Percentiles rank a stretch among this genome's conserved stretches.
Conservation (phyloP, 2,888 invertebrate species). For the Nesidiocoris tenuis region DNA sequence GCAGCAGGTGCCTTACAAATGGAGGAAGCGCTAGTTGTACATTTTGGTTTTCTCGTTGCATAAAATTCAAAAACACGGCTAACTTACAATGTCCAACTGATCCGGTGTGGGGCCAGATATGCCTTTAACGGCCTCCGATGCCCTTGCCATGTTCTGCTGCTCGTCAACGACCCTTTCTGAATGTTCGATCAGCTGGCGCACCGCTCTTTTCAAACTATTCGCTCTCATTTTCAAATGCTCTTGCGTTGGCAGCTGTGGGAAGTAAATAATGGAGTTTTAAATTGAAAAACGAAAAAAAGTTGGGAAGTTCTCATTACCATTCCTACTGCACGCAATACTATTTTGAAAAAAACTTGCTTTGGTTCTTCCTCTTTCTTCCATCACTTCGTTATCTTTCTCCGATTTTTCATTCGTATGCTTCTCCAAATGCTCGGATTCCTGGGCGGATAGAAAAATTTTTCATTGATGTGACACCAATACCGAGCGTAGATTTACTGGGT, state of each 20-base stretch:
- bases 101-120: slow-evolving; percentile 5
- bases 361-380: slow-evolving; percentile 36
- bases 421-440: slow-evolving; percentile 52
- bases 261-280: background rate
- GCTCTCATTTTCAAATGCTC: slow-evolving; percentile 64
- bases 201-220: slow-evolving; percentile 80
- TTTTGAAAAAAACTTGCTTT: slow-evolving; percentile 24
- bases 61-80: too few species aligned
- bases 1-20: too few species aligned
- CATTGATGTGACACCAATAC: too few species aligned
- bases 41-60: too few species aligned
- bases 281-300: background rate
- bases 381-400: slow-evolving; percentile 58
- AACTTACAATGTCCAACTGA: slow-evolving; percentile 30
- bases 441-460: background rate
- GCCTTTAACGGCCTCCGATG: slow-evolving; percentile 18
- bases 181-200: slow-evolving; percentile 76
- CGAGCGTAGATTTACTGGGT: too few species aligned
- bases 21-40: too few species aligned
- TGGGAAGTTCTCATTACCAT: too few species aligned
- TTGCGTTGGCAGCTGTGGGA: slow-evolving; percentile 48
- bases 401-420: slow-evolving; percentile 59
- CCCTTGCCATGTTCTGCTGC: slow-evolving; percentile 48
- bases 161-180: slow-evolving; percentile 70
- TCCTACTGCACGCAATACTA: too few species aligned